Evolutionary conservation across 2,888 invertebrate species (phyloP).

Genomic region (Phragmatobia fuliginosa): DNA sequence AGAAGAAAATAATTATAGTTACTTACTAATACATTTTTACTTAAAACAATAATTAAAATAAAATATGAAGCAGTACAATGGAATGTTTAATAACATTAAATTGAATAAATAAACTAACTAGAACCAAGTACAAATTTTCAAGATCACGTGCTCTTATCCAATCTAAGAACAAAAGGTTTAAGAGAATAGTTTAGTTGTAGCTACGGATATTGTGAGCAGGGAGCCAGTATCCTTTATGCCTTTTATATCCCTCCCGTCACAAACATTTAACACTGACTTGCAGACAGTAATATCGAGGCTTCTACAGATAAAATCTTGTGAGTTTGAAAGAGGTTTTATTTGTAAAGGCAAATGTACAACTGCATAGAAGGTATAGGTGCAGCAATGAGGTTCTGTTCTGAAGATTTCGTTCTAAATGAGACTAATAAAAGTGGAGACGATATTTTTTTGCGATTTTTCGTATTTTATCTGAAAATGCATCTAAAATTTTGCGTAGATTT

Average conservation of each 20-base stretch:
- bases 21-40: background rate
- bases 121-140: conserved; percentile 44
- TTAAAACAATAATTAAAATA: background rate
- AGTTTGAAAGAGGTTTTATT: conserved; percentile 59
- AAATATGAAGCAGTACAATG: background rate
- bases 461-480: conserved; percentile 16
- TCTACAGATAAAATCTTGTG: conserved; percentile 61
- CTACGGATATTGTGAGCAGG: conserved; percentile 60
- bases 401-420: conserved; percentile 47
- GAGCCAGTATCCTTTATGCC: conserved; percentile 56
- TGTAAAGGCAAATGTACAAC: conserved; percentile 55
- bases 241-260: conserved; percentile 61
- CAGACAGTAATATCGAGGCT: conserved; percentile 72
- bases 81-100: background rate
- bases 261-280: conserved; percentile 73
- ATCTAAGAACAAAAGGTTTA: conserved; percentile 52
- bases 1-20: background rate
- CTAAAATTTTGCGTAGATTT: conserved; percentile 16
- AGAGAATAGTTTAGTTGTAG: conserved; percentile 57
- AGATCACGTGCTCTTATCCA: conserved; percentile 51
- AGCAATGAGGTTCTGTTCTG: conserved; percentile 43
- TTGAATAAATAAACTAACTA: conserved; percentile 6
- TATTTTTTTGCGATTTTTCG: conserved; percentile 31
- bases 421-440: conserved; percentile 34
- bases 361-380: conserved; percentile 50